These are phyloP conservation scores for Pandemis cinnamomeana DNA, from an alignment of 2,888 invertebrate species.

Conservation along the genomic window DNA sequence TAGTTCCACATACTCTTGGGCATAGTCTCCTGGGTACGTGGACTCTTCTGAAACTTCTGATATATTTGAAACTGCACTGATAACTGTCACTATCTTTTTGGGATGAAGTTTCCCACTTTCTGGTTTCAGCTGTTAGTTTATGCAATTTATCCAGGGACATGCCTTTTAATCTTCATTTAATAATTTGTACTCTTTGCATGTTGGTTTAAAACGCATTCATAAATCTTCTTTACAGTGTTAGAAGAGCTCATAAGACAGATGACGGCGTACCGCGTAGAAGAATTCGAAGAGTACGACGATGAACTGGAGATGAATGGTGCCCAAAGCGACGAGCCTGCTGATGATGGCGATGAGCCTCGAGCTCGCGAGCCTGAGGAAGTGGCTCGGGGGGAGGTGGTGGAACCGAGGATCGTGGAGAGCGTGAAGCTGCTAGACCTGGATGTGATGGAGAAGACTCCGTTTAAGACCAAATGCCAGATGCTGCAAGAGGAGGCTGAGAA, in stretches of 20 bases:
- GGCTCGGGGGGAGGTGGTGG: slow-evolving; percentile 64
- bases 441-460: slow-evolving; percentile 60
- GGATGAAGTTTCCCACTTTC: no score
- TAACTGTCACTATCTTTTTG: no score
- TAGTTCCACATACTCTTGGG: no score
- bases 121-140: no score
- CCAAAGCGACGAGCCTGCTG: slow-evolving; percentile 29
- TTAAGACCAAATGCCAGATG: slow-evolving; percentile 84
- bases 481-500: slow-evolving; percentile 77
- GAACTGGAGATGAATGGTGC: slow-evolving; percentile 57
- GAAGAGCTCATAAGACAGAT: slow-evolving; percentile 89
- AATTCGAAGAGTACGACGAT: slow-evolving; percentile 79
- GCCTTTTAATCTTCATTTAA: no score
- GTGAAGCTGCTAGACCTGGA: slow-evolving; percentile 60
- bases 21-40: no score
- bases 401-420: slow-evolving; percentile 69
- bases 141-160: no score
- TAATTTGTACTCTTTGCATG: no score
- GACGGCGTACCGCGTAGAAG: slow-evolving; percentile 81
- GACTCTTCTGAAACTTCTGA: no score
- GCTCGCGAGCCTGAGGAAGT: slow-evolving; percentile 53
- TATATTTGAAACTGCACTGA: no score
- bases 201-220: no score
- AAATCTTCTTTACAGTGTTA: slow-evolving; percentile 72
- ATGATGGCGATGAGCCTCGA: slow-evolving; percentile 46